Evolutionary conservation across 2,888 invertebrate species (phyloP).

Genomic region (Lathronympha strigana): DNA sequence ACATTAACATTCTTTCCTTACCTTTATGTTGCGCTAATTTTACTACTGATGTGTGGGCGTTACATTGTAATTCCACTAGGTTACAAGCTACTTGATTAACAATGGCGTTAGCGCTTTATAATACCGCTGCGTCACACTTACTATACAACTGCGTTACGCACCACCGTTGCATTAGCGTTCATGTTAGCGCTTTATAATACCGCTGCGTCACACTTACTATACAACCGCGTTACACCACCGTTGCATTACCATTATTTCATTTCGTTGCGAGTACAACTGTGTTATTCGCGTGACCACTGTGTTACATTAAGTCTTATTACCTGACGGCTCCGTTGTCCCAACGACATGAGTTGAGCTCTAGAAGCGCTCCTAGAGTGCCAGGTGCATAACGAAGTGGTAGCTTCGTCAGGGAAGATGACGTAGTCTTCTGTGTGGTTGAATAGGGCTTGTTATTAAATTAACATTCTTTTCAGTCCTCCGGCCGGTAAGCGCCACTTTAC

Average conservation of each 20-base stretch:
- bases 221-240: not conserved
- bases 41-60: too few relatives aligned
- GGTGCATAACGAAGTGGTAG: constrained; percentile 97
- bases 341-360: constrained; percentile 95
- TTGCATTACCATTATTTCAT: not conserved
- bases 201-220: not conserved
- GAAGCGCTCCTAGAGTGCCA: constrained; percentile 99
- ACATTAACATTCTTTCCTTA: not conserved
- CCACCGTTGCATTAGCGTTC: too few relatives aligned
- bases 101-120: too few relatives aligned
- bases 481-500: too few relatives aligned
- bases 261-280: not conserved
- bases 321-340: constrained; percentile 98
- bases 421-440: constrained; percentile 99
- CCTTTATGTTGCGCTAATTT: too few relatives aligned
- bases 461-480: too few relatives aligned
- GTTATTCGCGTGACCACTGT: not conserved
- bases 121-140: too few relatives aligned
- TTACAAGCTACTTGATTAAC: too few relatives aligned
- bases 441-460: constrained; percentile 86
- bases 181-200: too few relatives aligned
- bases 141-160: too few relatives aligned
- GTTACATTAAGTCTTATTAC: constrained; percentile 46
- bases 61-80: not conserved
- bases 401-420: constrained; percentile 98